Evolutionary conservation across 2,797 vertebrate species (phyloP).

Genomic region (Sebastes minor): DNA sequence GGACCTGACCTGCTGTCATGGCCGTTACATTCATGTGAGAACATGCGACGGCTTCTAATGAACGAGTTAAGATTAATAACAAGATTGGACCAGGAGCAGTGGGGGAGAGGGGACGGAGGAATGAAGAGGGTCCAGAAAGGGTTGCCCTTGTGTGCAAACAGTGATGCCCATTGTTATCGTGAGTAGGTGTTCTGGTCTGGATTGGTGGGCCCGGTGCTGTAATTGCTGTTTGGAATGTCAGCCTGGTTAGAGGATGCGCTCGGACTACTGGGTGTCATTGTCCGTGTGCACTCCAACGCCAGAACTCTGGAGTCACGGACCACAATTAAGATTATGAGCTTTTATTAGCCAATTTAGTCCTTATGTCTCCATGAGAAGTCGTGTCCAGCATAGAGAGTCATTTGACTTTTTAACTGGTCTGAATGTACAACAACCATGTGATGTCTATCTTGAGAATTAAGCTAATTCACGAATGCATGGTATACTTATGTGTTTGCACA

Average conservation of each 20-base stretch:
- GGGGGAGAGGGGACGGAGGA: slow-evolving; percentile 58
- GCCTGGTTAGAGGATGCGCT: slow-evolving; percentile 76
- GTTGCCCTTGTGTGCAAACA: slow-evolving; percentile 81
- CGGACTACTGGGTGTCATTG: slow-evolving; percentile 81
- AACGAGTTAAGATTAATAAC: slow-evolving; percentile 82
- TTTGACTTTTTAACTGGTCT: slow-evolving; percentile 49
- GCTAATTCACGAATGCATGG: slow-evolving; percentile 31
- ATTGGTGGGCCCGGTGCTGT: slow-evolving; percentile 78
- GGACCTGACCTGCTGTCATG: slow-evolving; percentile 50
- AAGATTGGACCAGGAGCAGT: slow-evolving; percentile 70
- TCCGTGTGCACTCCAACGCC: slow-evolving; percentile 63
- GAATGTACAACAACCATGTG: slow-evolving; percentile 66
- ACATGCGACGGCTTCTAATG: slow-evolving; percentile 72
- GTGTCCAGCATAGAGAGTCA: slow-evolving; percentile 43
- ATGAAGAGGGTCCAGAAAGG: slow-evolving; percentile 66
- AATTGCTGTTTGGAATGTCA: slow-evolving; percentile 84
- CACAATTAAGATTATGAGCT: slow-evolving; percentile 74
- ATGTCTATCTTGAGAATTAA: slow-evolving; percentile 52
- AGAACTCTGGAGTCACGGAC: slow-evolving; percentile 70
- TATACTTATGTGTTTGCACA: slow-evolving; percentile 13
- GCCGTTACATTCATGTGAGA: slow-evolving; percentile 67
- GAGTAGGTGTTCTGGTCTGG: slow-evolving; percentile 84
- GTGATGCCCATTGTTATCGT: slow-evolving; percentile 72
- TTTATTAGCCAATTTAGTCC: slow-evolving; percentile 75
- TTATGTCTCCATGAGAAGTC: slow-evolving; percentile 64